Conservation (phyloP, 2,113 vertebrate species). For the Acinonyx jubatus region DNA sequence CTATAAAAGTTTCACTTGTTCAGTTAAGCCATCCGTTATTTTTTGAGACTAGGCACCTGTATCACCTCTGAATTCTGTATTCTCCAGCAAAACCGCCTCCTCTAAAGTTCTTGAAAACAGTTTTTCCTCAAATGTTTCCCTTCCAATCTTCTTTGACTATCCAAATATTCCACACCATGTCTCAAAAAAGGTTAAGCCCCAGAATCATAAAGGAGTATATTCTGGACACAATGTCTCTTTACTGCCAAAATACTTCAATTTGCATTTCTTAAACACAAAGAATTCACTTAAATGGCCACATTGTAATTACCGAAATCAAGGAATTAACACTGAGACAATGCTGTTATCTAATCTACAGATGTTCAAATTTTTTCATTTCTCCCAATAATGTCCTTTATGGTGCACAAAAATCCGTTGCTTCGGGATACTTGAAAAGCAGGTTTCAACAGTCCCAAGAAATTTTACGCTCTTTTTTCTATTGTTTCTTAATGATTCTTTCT, state of each 20-base stretch:
- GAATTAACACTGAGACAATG: background rate
- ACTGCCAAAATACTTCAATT: background rate
- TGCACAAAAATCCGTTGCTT: background rate
- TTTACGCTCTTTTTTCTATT: background rate
- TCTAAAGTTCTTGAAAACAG: background rate
- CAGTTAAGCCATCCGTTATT: background rate
- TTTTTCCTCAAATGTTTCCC: slow-evolving; percentile 7
- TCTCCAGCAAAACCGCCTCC: background rate
- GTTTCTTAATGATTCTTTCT: background rate
- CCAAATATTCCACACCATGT: background rate
- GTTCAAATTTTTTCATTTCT: background rate
- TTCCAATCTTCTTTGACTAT: background rate
- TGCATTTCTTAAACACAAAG: background rate
- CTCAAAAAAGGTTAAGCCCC: background rate
- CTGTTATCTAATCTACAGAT: background rate
- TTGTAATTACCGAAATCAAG: background rate
- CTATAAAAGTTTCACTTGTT: background rate
- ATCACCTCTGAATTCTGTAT: background rate
- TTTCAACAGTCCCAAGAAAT: background rate
- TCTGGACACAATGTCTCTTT: background rate
- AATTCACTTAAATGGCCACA: background rate
- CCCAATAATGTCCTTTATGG: background rate
- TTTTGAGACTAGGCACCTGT: background rate
- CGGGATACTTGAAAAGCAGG: background rate
- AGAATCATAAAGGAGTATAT: background rate